phyloP scores from a whole-genome alignment of 1,140 invertebrate genomes.

The Triops longicaudatus region DNA sequence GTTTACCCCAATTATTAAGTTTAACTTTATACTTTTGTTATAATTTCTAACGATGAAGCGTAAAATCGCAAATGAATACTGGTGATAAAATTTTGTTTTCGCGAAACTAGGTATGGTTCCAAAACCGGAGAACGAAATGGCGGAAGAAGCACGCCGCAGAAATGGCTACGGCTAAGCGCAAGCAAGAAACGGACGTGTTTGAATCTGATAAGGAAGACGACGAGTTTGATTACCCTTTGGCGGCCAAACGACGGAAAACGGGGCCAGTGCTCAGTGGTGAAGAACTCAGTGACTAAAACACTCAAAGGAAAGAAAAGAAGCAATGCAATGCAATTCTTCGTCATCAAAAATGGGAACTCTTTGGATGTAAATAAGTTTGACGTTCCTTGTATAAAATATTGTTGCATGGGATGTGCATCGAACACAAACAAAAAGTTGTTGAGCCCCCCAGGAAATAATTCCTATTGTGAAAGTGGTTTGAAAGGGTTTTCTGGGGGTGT shows the following conservation, averaged over 20 bases:
- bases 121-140: slow-evolving; percentile 98
- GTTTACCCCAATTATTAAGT: no score
- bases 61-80: not conserved
- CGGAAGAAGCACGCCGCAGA: slow-evolving; percentile 98
- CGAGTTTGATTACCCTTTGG: slow-evolving; percentile 37
- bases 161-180: slow-evolving; percentile 94
- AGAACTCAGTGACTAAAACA: not conserved
- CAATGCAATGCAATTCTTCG: no score
- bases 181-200: slow-evolving; percentile 85
- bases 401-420: not conserved
- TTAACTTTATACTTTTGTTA: no score
- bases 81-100: not conserved
- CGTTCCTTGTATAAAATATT: slow-evolving; percentile 8
- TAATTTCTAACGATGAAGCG: not conserved
- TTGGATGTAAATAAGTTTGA: not conserved
- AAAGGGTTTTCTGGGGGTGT: no score
- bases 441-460: no score
- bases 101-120: slow-evolving; percentile 93
- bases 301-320: not conserved
- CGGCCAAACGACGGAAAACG: slow-evolving; percentile 28
- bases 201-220: slow-evolving; percentile 55
- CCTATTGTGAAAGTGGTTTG: no score
- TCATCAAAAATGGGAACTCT: no score
- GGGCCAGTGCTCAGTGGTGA: not conserved
- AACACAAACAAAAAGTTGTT: not conserved